Base-by-base conservation (phyloP, 2,888 invertebrate species). In the Neocrepidodera transversa region DNA sequence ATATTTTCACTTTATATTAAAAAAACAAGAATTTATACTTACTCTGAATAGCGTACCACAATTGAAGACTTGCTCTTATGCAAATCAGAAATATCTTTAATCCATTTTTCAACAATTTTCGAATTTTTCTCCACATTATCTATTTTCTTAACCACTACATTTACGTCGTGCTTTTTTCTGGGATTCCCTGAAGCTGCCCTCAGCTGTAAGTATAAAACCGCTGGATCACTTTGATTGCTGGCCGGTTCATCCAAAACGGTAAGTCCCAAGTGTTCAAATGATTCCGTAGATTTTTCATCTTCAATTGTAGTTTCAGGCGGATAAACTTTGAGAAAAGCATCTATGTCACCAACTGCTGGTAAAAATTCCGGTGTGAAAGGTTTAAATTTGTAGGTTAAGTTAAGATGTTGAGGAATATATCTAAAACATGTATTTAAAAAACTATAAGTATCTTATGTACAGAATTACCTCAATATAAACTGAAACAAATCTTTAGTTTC, bases 341-440 rank as follows among this genome's bases (percentile, higher is more conserved):
- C 99, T 68, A 97, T 96, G 79, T 99, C 98, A 0, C 99, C 99
- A 43, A 99, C 97, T 0, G 97, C 95, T 6, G 99, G 98, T 69
- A 98, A 92, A 81, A 90, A 98, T 74, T 99, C 98, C 1, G 97
- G 96, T 53, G 97, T 88, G 77, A 98, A 98, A 0, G 97, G 96
- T 73, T 92, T 90, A 74, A 98, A 83, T 74, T 92, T 92, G 77
- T 92, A 91, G 50, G 94, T 94, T 38, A 96, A 84, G 68, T 95
- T 94, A 53, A 95, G 90, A 71, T 89, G 89, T 79, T 96, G 95
- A 0, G 97, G 96, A 1, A 93, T 92, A 77, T 97, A 97, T 74
- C 95, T 95, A 73, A 6, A 74, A 68, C 3, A 23, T 3, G 23
- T 3, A 23, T 23, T 23, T 23, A 23, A 23, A 23, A 5, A 23